Conservation (phyloP, 2,888 invertebrate genomes). For the Lottia scabra region DNA sequence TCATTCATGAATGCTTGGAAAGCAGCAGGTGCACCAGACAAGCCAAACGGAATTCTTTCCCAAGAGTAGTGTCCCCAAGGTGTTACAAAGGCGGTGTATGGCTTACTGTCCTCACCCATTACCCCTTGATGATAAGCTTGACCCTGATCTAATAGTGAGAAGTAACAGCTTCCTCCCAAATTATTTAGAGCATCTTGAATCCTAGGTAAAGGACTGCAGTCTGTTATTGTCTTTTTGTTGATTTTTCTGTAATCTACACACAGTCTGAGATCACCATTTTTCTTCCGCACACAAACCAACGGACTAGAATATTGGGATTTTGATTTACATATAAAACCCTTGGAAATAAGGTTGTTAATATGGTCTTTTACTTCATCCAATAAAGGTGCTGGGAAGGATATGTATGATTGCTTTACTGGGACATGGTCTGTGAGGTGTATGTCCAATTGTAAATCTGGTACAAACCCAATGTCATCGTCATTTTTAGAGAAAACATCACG, state of each 20-base stretch:
- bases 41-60: conserved; percentile 15
- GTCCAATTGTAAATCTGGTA: conserved; percentile 6
- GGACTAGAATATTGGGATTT: not conserved
- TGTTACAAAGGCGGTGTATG: conserved; percentile 6
- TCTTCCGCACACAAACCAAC: conserved; percentile 7
- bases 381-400: conserved; percentile 11
- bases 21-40: conserved; percentile 5
- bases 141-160: conserved; percentile 14
- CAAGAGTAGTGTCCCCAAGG: conserved; percentile 18
- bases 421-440: not conserved
- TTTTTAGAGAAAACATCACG: not conserved
- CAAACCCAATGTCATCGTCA: conserved; percentile 16
- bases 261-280: conserved; percentile 11
- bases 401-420: conserved; percentile 1
- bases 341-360: not conserved
- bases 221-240: conserved; percentile 10
- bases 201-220: conserved; percentile 13
- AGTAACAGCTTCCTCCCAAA: conserved; percentile 8
- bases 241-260: conserved; percentile 15
- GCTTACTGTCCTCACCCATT: not conserved
- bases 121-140: conserved; percentile 12
- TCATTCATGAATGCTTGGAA: conserved; percentile 17
- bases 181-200: not conserved
- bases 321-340: conserved; percentile 3
- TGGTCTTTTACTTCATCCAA: conserved; percentile 15